Percentiles rank a stretch among this genome's conserved stretches.
Evolutionary conservation across 2,888 invertebrate species (phyloP).

Genomic region (Heliconius aoede): DNA sequence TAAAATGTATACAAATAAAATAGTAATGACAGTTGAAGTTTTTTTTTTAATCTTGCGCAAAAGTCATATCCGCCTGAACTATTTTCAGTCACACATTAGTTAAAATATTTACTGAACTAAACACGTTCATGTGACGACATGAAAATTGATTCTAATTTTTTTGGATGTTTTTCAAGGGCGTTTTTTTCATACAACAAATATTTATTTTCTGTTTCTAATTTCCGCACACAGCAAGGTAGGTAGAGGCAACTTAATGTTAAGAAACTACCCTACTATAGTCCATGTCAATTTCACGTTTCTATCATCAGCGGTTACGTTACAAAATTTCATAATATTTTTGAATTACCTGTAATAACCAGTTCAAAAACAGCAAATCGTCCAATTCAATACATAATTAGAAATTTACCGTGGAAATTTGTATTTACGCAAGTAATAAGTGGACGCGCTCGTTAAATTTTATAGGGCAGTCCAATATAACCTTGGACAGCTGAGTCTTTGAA

Average conservation of each 20-base stretch:
- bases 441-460: slow-evolving; percentile 34
- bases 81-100: slow-evolving; percentile 32
- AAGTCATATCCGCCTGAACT: slow-evolving; percentile 22
- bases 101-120: slow-evolving; percentile 36
- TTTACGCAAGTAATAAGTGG: slow-evolving; percentile 28
- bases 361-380: slow-evolving; percentile 1
- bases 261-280: too few species aligned
- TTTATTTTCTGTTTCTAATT: too few species aligned
- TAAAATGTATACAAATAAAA: background rate
- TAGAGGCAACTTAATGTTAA: too few species aligned
- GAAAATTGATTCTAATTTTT: slow-evolving; percentile 37
- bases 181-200: too few species aligned
- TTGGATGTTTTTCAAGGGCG: slow-evolving; percentile 27
- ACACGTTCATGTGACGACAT: slow-evolving; percentile 33
- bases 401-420: slow-evolving; percentile 26
- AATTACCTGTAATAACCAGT: background rate
- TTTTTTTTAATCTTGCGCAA: background rate
- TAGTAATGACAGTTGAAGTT: background rate
- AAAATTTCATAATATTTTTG: too few species aligned
- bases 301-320: too few species aligned
- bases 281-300: too few species aligned
- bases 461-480: slow-evolving; percentile 25
- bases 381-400: slow-evolving; percentile 21
- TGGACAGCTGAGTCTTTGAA: slow-evolving; percentile 28
- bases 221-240: too few species aligned